Conservation (phyloP, 2,113 vertebrate species). For the Prunella himalayana region DNA sequence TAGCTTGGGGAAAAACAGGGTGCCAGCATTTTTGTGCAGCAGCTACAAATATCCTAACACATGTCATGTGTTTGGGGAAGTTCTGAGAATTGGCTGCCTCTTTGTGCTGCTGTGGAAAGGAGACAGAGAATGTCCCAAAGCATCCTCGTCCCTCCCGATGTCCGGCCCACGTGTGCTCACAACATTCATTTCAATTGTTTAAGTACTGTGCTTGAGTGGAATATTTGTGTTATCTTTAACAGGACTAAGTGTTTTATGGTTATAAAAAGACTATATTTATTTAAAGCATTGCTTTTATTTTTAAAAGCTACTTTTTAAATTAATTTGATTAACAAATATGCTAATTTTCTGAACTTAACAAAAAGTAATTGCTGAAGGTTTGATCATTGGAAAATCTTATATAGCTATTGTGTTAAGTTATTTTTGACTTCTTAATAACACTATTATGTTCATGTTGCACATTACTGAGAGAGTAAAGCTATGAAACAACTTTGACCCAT, state of each 20-base stretch:
- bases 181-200: constrained; percentile 50
- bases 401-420: constrained; percentile 75
- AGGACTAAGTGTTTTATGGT: constrained; percentile 74
- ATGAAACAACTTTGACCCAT: constrained; percentile 61
- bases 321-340: constrained; percentile 81
- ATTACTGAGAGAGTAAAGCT: constrained; percentile 78
- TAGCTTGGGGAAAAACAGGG: background rate
- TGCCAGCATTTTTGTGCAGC: background rate
- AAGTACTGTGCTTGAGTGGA: constrained; percentile 70
- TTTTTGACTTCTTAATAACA: constrained; percentile 75
- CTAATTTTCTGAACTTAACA: constrained; percentile 70
- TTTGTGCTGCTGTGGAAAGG: background rate
- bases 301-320: constrained; percentile 82
- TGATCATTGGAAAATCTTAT: constrained; percentile 66
- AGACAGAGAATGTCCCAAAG: background rate
- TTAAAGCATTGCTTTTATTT: constrained; percentile 85
- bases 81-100: background rate
- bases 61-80: background rate
- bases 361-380: constrained; percentile 69
- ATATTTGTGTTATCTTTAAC: constrained; percentile 71
- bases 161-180: background rate
- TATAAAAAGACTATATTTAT: constrained; percentile 80
- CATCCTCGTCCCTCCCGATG: background rate
- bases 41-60: background rate
- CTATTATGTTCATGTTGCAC: constrained; percentile 77